These are phyloP conservation scores for Tokudaia tokunoshimensis DNA, from an alignment of 2,797 vertebrate genomes.

Conservation along the genomic window DNA sequence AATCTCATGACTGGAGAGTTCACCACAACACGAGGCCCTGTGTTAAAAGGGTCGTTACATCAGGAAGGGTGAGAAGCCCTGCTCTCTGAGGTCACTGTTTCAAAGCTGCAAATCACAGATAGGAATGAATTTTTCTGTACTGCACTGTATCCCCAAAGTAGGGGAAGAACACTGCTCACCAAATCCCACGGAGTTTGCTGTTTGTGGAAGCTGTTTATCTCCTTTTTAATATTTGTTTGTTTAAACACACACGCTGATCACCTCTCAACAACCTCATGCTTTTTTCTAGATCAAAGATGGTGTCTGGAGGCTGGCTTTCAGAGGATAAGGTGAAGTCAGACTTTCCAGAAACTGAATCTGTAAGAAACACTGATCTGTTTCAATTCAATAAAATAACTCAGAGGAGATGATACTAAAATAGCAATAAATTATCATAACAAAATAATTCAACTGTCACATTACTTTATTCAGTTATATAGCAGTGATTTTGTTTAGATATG, in stretches of 20 bases:
- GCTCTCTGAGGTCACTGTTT: not conserved
- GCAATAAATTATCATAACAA: slow-evolving; percentile 60
- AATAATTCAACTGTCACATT: slow-evolving; percentile 73
- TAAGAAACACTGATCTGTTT: slow-evolving; percentile 13
- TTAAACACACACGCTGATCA: not conserved
- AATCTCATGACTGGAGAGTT: not conserved
- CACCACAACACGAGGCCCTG: too few species aligned
- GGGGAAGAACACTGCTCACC: not conserved
- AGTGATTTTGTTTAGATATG: slow-evolving; percentile 67
- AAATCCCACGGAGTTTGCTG: not conserved
- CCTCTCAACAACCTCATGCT: not conserved
- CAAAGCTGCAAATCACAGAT: not conserved
- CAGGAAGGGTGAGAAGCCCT: too few species aligned
- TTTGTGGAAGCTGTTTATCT: not conserved
- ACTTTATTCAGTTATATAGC: slow-evolving; percentile 77
- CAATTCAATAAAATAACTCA: slow-evolving; percentile 62
- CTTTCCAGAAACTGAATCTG: slow-evolving; percentile 1
- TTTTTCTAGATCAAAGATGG: not conserved
- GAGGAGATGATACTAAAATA: slow-evolving; percentile 55
- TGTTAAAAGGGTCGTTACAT: not conserved
- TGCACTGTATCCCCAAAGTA: not conserved
- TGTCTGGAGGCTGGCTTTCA: not conserved
- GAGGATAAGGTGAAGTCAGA: not conserved
- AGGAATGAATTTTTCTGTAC: not conserved
- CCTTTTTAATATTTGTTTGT: not conserved